A percentile compares a stretch with the other conserved stretches of the same genome.
Conservation (phyloP, 2,797 vertebrate species). For the Dromococcyx pavoninus region DNA sequence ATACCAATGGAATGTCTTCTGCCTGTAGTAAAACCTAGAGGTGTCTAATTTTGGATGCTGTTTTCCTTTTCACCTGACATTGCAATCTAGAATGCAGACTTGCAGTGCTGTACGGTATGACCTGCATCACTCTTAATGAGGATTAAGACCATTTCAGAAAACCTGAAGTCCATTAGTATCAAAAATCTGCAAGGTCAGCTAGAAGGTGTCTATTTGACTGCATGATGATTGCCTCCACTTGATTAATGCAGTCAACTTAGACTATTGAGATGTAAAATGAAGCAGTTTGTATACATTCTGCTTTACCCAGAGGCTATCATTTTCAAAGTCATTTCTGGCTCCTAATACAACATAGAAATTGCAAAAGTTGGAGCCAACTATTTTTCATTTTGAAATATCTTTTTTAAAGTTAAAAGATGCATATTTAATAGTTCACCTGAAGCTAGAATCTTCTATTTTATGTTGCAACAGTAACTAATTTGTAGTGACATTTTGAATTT, state of each 20-base stretch:
- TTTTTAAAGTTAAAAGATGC: slow-evolving; percentile 41
- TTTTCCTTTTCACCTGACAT: neutral
- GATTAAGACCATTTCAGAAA: neutral
- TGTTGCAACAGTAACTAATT: slow-evolving; percentile 53
- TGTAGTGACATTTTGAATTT: slow-evolving; percentile 39
- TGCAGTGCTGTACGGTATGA: neutral
- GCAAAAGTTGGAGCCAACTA: slow-evolving; percentile 38
- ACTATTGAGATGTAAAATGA: slow-evolving; percentile 54
- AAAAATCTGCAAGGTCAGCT: neutral
- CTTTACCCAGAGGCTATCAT: slow-evolving; percentile 50
- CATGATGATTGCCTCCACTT: neutral
- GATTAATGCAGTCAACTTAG: slow-evolving; percentile 48
- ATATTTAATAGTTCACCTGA: slow-evolving; percentile 52
- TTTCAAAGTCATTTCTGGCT: slow-evolving; percentile 53
- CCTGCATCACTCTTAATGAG: neutral
- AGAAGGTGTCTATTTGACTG: neutral
- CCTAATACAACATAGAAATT: slow-evolving; percentile 23
- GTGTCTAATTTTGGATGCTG: neutral
- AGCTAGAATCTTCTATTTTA: slow-evolving; percentile 40
- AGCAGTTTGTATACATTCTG: slow-evolving; percentile 52
- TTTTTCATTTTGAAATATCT: slow-evolving; percentile 59
- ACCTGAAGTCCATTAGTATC: neutral
- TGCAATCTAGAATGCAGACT: neutral
- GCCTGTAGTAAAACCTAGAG: neutral
- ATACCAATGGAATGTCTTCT: neutral